phyloP scores from a whole-genome alignment of 1,140 invertebrate species.

The Drosophila pruinosa region DNA sequence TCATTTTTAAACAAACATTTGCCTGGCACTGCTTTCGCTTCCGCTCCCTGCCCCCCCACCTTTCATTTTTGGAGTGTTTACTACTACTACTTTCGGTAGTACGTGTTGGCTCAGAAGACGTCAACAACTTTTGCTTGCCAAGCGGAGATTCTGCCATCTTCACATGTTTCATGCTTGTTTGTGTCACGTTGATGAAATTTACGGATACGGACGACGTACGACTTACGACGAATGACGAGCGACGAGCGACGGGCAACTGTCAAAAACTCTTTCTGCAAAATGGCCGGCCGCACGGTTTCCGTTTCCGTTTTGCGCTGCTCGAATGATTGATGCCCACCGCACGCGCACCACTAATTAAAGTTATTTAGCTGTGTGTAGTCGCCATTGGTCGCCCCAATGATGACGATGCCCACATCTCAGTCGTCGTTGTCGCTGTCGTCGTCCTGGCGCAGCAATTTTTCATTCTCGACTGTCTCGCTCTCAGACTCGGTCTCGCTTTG shows the following conservation, averaged over 20 bases:
- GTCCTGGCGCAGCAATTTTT: constrained; percentile 53
- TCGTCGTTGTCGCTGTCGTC: not conserved
- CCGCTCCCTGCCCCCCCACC: not conserved
- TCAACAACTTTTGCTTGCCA: constrained; percentile 71
- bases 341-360: constrained; percentile 73
- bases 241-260: constrained; percentile 34
- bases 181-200: constrained; percentile 53
- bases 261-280: constrained; percentile 51
- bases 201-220: constrained; percentile 36
- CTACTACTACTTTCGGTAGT: constrained; percentile 67
- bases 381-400: constrained; percentile 2
- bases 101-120: constrained; percentile 71
- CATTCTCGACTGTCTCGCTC: constrained; percentile 41
- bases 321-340: constrained; percentile 64
- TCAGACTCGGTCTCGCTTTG: constrained; percentile 40
- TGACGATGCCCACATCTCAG: not conserved
- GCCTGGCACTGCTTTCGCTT: constrained; percentile 30
- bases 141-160: constrained; percentile 11
- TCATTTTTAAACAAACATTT: constrained; percentile 78
- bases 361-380: constrained; percentile 59
- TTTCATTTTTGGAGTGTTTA: constrained; percentile 56
- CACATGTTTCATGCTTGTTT: constrained; percentile 48
- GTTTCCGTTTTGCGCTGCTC: constrained; percentile 30
- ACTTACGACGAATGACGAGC: no score
- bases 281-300: constrained; percentile 50